These are phyloP conservation scores for Myripristis jacobus DNA, from an alignment of 2,797 vertebrate genomes.

Conservation along the genomic window DNA sequence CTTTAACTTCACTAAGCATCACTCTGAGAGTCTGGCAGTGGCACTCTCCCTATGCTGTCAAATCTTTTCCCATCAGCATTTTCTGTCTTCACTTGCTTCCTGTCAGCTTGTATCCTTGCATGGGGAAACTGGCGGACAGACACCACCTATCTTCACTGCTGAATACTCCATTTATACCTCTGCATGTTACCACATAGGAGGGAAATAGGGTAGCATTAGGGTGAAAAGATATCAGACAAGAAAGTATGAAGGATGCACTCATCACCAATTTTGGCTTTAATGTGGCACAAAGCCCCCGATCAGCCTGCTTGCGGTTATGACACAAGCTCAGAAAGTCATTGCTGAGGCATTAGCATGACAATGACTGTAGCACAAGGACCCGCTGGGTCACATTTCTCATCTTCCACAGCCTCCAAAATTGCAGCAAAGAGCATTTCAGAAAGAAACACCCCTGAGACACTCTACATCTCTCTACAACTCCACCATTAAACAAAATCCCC, in stretches of 20 bases:
- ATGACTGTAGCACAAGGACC: conserved; percentile 48
- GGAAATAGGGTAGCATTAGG: conserved; percentile 33
- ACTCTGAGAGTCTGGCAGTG: not conserved
- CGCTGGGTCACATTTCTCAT: conserved; percentile 55
- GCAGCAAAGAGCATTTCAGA: conserved; percentile 53
- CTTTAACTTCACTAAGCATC: not conserved
- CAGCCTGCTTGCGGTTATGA: conserved; percentile 46
- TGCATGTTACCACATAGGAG: conserved; percentile 22
- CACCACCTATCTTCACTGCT: conserved; percentile 7
- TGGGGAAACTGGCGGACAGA: conserved; percentile 14
- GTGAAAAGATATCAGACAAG: conserved; percentile 49
- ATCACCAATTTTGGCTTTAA: conserved; percentile 42
- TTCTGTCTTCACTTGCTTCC: conserved; percentile 47
- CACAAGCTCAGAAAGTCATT: conserved; percentile 38
- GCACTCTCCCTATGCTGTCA: not conserved
- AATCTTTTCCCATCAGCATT: conserved; percentile 34
- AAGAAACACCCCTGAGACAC: conserved; percentile 51
- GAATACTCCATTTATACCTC: conserved; percentile 19
- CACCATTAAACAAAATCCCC: conserved; percentile 44
- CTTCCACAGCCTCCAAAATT: conserved; percentile 54
- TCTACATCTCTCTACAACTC: conserved; percentile 32
- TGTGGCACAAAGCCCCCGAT: conserved; percentile 42
- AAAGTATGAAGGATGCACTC: conserved; percentile 35
- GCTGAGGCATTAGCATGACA: conserved; percentile 61
- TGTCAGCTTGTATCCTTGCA: conserved; percentile 38